These are phyloP conservation scores for Drosophila lacicola DNA, from an alignment of 2,888 invertebrate species.

Conservation along the genomic window DNA sequence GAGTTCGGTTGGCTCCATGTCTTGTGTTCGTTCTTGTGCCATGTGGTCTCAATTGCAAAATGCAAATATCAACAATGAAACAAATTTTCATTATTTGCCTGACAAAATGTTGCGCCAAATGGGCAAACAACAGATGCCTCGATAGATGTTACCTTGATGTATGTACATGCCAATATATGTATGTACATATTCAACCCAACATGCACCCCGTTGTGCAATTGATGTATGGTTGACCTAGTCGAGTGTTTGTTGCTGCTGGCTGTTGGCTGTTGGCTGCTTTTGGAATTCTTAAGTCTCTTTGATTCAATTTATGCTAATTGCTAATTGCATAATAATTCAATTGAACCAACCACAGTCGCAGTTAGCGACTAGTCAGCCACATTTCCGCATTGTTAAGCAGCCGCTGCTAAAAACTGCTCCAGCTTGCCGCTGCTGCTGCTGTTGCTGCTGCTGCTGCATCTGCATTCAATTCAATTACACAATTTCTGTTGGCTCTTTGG, in stretches of 20 bases:
- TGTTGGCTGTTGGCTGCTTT: slow-evolving; percentile 46
- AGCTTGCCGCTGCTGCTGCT: slow-evolving; percentile 4
- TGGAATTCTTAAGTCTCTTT: slow-evolving; percentile 56
- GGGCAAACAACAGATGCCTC: slow-evolving; percentile 58
- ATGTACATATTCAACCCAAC: neutral
- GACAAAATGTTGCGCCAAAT: slow-evolving; percentile 74
- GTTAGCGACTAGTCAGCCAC: slow-evolving; percentile 52
- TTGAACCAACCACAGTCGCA: slow-evolving; percentile 56
- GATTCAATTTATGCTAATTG: slow-evolving; percentile 80
- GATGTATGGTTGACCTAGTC: slow-evolving; percentile 71
- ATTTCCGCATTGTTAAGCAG: slow-evolving; percentile 70
- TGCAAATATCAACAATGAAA: slow-evolving; percentile 75
- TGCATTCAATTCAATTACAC: slow-evolving; percentile 70
- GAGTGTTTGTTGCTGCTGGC: slow-evolving; percentile 52
- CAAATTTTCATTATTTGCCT: slow-evolving; percentile 74
- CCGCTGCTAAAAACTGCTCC: slow-evolving; percentile 26
- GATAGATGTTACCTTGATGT: slow-evolving; percentile 55
- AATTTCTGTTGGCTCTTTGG: slow-evolving; percentile 55
- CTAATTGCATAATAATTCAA: slow-evolving; percentile 82
- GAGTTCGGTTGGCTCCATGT: slow-evolving; percentile 28
- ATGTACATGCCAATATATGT: neutral
- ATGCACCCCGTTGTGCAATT: slow-evolving; percentile 42
- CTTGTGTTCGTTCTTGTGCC: slow-evolving; percentile 41
- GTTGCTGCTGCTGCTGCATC: slow-evolving; percentile 33
- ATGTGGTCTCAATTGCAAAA: slow-evolving; percentile 65